A percentile compares a stretch with the other conserved stretches of the same genome.
These are phyloP conservation scores for Drosophila ambigua DNA, from an alignment of 1,140 invertebrate species.

Conservation along the genomic window DNA sequence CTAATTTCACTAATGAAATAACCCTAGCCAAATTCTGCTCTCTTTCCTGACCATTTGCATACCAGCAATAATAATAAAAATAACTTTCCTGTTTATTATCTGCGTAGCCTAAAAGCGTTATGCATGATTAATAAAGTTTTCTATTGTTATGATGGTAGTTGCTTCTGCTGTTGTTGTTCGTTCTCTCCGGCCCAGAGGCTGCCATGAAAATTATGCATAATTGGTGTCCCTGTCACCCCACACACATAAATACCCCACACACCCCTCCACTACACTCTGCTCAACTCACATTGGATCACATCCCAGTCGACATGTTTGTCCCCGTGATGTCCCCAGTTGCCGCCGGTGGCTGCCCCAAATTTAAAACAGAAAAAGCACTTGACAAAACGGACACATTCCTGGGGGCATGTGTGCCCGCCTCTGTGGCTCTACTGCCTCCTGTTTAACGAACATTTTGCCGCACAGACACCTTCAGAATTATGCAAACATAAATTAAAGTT, in stretches of 20 bases:
- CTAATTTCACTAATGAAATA: constrained; percentile 23
- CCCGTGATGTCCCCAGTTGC: background rate
- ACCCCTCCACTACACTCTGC: background rate
- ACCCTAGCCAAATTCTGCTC: background rate
- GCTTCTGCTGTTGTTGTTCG: constrained; percentile 4
- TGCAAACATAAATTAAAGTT: constrained; percentile 46
- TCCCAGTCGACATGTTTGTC: background rate
- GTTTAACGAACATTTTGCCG: constrained; percentile 42
- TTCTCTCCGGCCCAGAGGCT: constrained; percentile 21
- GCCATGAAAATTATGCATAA: constrained; percentile 73
- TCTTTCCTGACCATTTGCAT: constrained; percentile 6
- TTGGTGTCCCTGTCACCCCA: constrained; percentile 58
- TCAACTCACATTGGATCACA: constrained; percentile 13
- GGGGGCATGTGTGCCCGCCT: constrained; percentile 6
- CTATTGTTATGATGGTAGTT: constrained; percentile 12
- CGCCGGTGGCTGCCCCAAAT: constrained; percentile 12
- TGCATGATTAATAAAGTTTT: constrained; percentile 67
- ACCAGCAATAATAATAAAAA: constrained; percentile 27
- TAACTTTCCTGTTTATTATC: constrained; percentile 45
- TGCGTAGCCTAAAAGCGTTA: constrained; percentile 34
- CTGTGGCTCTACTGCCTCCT: background rate
- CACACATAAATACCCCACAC: background rate
- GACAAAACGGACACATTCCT: constrained; percentile 25
- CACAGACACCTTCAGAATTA: constrained; percentile 39
- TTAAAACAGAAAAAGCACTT: constrained; percentile 30